Evolutionary conservation across 2,888 invertebrate genomes (phyloP), one percentile per base, ranked within the genome.

Genomic region (Periphyllus acericola): DNA sequence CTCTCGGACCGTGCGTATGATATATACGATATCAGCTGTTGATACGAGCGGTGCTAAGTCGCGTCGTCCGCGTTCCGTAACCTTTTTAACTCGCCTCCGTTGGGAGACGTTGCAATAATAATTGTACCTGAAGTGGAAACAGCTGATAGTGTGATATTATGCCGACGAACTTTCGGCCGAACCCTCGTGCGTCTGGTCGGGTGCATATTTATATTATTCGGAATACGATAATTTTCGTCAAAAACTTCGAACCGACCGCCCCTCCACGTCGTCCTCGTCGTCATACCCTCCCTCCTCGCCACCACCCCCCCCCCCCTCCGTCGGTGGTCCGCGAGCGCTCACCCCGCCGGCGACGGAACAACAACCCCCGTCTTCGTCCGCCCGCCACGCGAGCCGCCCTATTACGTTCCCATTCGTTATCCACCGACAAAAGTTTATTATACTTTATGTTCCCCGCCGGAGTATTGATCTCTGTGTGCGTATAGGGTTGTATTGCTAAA

Each of bases 151-250:
- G 60, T 21, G 60, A 83, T 83, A 76, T 80, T 74, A 74, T 78
- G 71, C 52, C 40, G 78, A 68, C 29, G 46, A 78, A 79, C 71
- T 78, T 46, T 52, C 32, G 71, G n/a, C n/a, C 68, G 78, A 79
- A 85, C 55, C 71, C 79, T 78, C 79, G 71, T 85, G 46, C 71
- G 36, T 11, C 25, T 66, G 52, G 68, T 66, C 55, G 78, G 66
- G 71, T 71, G 84, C 32, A 34, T 36, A 74, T 74, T 52, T 85
- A 29, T 79, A 84, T 85, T 85, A n/a, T 78, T 68, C 68, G 36
- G 79, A 85, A 85, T 79, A 71, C 52, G 79, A 79, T 85, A 85
- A 85, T 85, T 85, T 79, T 85, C 71, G 84, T 85, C 84, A 85
- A 85, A 76, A 85, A 76, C 84, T 85, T 85, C 52, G 71, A 52